Conservation (phyloP, 2,888 invertebrate species). For the Cetonia aurata region DNA sequence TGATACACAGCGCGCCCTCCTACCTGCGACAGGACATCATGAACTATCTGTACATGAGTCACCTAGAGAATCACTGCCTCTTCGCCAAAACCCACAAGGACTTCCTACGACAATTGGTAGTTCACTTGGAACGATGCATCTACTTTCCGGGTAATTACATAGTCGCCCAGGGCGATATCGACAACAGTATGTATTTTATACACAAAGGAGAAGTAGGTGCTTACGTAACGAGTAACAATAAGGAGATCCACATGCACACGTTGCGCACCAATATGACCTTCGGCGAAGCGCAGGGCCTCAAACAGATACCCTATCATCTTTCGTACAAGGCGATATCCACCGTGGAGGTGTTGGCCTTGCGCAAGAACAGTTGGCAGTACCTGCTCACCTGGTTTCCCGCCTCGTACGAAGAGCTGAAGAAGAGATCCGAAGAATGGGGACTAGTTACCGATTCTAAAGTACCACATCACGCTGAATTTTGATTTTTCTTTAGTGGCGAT, state of each 20-base stretch:
- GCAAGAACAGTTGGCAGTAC: constrained; percentile 46
- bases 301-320: constrained; percentile 42
- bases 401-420: constrained; percentile 44
- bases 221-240: constrained; percentile 39
- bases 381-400: constrained; percentile 52
- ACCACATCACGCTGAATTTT: not conserved
- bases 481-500: too few relatives aligned
- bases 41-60: constrained; percentile 68
- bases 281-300: constrained; percentile 51
- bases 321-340: constrained; percentile 49
- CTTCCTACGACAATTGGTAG: constrained; percentile 67
- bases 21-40: constrained; percentile 63
- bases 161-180: constrained; percentile 69
- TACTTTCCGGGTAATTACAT: constrained; percentile 70
- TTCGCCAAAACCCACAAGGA: constrained; percentile 67
- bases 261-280: constrained; percentile 45
- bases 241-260: constrained; percentile 37
- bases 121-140: constrained; percentile 69
- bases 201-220: constrained; percentile 68
- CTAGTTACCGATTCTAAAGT: not conserved
- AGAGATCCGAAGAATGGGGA: constrained; percentile 39
- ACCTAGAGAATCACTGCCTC: constrained; percentile 67
- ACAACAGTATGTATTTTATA: constrained; percentile 70
- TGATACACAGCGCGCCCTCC: constrained; percentile 47
- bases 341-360: constrained; percentile 48